Evolutionary conservation across 2,113 vertebrate species (phyloP).

Genomic region (Gopherus evgoodei): DNA sequence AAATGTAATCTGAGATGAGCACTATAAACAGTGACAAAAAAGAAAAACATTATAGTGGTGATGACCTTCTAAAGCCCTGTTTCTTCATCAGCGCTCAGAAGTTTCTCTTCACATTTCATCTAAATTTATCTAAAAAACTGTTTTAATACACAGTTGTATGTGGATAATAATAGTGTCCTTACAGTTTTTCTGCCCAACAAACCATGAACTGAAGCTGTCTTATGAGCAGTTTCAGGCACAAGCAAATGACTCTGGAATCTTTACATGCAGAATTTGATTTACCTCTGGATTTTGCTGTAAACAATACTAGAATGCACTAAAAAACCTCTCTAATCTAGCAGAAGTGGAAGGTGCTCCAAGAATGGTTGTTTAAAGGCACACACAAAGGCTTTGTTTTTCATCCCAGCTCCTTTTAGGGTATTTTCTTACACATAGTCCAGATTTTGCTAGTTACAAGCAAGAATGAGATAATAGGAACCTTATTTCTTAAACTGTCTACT

Average conservation of each 20-base stretch:
- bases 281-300: background rate
- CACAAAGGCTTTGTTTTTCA: too few relatives aligned
- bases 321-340: background rate
- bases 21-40: background rate
- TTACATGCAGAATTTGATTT: background rate
- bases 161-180: background rate
- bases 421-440: background rate
- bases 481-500: background rate
- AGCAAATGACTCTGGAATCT: background rate
- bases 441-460: background rate
- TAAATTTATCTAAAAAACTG: background rate
- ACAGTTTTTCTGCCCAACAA: background rate
- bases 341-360: too few relatives aligned
- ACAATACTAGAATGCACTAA: background rate
- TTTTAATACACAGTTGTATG: background rate
- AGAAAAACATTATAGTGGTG: slow-evolving; percentile 1
- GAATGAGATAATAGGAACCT: background rate
- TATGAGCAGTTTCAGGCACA: background rate
- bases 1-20: background rate
- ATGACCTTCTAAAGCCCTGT: background rate
- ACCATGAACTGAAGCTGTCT: background rate
- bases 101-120: background rate
- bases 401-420: background rate
- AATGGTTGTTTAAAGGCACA: too few relatives aligned
- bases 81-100: background rate